Evolutionary conservation across 2,888 invertebrate genomes (phyloP).

Genomic region (Callinectes sapidus): DNA sequence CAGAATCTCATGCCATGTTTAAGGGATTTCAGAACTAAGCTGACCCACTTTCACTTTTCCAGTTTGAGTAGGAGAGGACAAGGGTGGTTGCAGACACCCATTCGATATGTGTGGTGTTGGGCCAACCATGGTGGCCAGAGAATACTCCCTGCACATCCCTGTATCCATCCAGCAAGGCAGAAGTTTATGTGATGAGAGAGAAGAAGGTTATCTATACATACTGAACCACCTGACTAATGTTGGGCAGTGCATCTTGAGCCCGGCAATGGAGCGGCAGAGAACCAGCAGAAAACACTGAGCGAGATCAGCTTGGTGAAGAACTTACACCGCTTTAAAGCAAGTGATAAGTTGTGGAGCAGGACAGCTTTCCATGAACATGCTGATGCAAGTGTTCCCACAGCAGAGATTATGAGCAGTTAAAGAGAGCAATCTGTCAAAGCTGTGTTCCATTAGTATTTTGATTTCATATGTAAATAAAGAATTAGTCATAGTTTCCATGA

Average conservation of each 20-base stretch:
- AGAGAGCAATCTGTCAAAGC: neutral
- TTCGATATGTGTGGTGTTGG: slow-evolving; percentile 22
- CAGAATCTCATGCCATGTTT: neutral
- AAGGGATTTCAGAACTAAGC: neutral
- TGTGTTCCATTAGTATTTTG: neutral
- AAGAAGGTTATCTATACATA: neutral
- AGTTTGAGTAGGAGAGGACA: neutral
- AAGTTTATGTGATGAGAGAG: neutral
- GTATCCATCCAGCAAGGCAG: slow-evolving; percentile 15
- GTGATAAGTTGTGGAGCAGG: neutral
- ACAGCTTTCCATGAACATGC: neutral
- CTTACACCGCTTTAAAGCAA: neutral
- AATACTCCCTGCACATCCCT: slow-evolving; percentile 7
- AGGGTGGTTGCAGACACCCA: slow-evolving; percentile 5
- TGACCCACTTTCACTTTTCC: neutral
- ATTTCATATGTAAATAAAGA: neutral
- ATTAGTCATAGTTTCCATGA: slow-evolving; percentile 7
- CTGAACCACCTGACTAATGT: neutral
- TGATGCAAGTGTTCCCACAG: slow-evolving; percentile 9
- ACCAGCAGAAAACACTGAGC: slow-evolving; percentile 1
- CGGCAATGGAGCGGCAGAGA: neutral
- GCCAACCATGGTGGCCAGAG: neutral
- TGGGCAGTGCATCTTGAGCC: neutral
- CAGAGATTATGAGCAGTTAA: neutral
- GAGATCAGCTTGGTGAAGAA: neutral